These are phyloP conservation scores for Imbricaverruca yamaguchii DNA, from an alignment of 2,888 invertebrate species.

Conservation along the genomic window DNA sequence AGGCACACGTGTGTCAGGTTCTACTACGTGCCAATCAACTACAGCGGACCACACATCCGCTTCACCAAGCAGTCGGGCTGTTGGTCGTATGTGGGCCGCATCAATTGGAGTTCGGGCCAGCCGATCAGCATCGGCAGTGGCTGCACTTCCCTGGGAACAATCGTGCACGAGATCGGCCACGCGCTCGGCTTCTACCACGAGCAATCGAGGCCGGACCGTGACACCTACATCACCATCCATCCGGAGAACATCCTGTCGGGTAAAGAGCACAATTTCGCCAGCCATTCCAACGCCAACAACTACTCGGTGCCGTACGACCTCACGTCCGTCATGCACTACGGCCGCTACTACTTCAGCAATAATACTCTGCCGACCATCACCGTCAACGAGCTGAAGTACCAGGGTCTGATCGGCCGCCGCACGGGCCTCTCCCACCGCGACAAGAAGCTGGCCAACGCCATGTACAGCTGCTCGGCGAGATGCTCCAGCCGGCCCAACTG, in stretches of 20 bases:
- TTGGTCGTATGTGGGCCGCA: not conserved
- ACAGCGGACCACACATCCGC: not conserved
- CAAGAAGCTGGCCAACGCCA: not conserved
- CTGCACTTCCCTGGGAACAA: slow-evolving; percentile 4
- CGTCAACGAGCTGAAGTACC: not conserved
- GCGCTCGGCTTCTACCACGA: slow-evolving; percentile 27
- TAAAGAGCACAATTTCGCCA: not conserved
- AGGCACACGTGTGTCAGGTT: not conserved
- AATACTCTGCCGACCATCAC: slow-evolving; percentile 23
- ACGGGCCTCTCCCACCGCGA: slow-evolving; percentile 21
- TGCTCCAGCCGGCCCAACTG: too few relatives aligned
- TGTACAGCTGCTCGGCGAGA: too few relatives aligned
- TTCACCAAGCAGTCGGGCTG: not conserved
- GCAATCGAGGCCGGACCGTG: slow-evolving; percentile 23
- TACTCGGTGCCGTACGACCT: slow-evolving; percentile 22
- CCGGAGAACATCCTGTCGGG: not conserved
- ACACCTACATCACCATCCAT: slow-evolving; percentile 9
- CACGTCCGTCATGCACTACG: slow-evolving; percentile 27
- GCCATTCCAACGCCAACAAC: too few relatives aligned
- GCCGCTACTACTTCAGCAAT: not conserved
- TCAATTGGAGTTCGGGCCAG: not conserved
- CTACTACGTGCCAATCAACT: not conserved
- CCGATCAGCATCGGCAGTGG: not conserved
- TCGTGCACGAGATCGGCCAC: slow-evolving; percentile 28
- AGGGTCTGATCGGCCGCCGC: slow-evolving; percentile 10